Base-by-base conservation (phyloP, 2,797 vertebrate genomes). In the Rousettus madagascariensis region DNA sequence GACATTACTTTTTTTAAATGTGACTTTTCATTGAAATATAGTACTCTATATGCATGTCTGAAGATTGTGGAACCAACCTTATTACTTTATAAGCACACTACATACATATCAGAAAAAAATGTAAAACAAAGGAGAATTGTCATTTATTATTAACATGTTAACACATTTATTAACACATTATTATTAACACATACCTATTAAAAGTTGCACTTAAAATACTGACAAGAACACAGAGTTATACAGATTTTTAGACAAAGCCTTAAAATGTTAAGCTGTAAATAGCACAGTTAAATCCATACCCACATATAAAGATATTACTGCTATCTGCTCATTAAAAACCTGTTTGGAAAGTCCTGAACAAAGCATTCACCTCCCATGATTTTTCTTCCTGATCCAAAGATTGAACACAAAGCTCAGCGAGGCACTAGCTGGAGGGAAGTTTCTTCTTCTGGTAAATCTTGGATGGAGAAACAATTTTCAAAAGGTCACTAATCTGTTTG, bases 81-180 rank as follows among this genome's bases (percentile, higher is more conserved):
- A 71, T 68, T 89, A 43, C 94, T 63, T 92, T 74, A 69, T 87
- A 91, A 65, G 5, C 20, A 89, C 26, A 80, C 26, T 75, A n/a
- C 26, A 19, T 0, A 66, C n/a, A 68, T 43, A 78, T 8, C 30
- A 79, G 51, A 90, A 93, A 75, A 71, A 71, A 90, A 66, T 12
- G 3, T 57, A 66, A 83, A 86, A 93, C 61, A 22, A 86, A 80
- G 53, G 20, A 59, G n/a, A 80, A 68, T 46, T 66, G 10, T 49
- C 55, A 65, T 71, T 80, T 74, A 66, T 79, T 72, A 79, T 55
- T 38, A 53, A 49, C 49, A 49, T 49, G 49, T 49, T 49, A 49
- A 49, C 49, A 49, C 49, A 49, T 46, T 46, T 46, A 46, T 49
- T 49, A 49, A 49, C 5, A 49, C 36, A 65, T 61, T 33, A 57